Evolutionary conservation across 1,140 invertebrate genomes (phyloP).

Genomic region (Meloidogyne exigua): DNA sequence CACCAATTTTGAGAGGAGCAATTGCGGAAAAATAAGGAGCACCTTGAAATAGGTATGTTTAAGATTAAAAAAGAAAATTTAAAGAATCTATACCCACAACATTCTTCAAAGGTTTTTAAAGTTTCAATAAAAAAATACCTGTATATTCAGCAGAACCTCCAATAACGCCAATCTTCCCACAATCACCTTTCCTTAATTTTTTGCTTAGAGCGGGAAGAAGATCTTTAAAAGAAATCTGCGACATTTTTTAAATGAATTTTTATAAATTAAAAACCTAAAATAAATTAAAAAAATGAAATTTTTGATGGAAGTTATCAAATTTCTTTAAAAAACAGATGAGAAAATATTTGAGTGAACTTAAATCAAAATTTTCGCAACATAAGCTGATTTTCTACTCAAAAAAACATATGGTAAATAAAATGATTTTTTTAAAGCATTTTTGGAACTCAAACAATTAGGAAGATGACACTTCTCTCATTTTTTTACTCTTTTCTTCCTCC

Average conservation of each 20-base stretch:
- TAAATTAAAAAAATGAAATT: not conserved
- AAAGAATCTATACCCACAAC: too few species aligned
- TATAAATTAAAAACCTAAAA: not conserved
- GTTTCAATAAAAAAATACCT: not conserved
- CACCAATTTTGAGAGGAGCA: slow-evolving; percentile 35
- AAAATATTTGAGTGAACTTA: not conserved
- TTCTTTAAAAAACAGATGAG: not conserved
- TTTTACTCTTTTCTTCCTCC: too few species aligned
- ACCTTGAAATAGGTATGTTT: slow-evolving; percentile 13
- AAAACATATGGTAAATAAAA: not conserved
- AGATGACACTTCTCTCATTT: too few species aligned
- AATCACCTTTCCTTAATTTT: slow-evolving; percentile 46
- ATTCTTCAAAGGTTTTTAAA: slow-evolving; percentile 20
- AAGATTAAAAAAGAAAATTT: slow-evolving; percentile 25
- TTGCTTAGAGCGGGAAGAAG: slow-evolving; percentile 35
- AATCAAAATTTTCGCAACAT: not conserved
- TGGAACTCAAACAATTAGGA: too few species aligned
- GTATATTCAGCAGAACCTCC: slow-evolving; percentile 45
- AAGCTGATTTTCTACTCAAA: not conserved
- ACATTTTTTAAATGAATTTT: not conserved
- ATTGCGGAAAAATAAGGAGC: slow-evolving; percentile 27
- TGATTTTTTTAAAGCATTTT: too few species aligned
- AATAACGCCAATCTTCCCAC: slow-evolving; percentile 49
- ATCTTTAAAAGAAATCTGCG: slow-evolving; percentile 9
- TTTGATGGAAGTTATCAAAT: not conserved